These are phyloP conservation scores for Torymus tubicola DNA, from an alignment of 2,888 invertebrate species.

Conservation along the genomic window DNA sequence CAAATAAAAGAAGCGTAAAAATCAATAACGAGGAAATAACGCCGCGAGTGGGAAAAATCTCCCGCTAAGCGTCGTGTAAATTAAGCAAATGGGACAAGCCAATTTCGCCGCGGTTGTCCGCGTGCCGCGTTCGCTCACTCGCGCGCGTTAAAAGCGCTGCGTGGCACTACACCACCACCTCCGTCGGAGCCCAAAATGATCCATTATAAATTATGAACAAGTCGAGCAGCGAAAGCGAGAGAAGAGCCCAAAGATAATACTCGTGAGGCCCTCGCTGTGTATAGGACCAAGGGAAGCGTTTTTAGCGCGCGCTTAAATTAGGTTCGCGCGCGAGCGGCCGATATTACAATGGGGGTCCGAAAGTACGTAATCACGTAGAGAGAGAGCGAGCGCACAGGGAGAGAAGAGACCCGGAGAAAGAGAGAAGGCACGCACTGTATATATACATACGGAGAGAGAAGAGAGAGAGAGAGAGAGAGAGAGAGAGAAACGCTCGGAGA, in stretches of 20 bases:
- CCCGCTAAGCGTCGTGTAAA: slow-evolving; percentile 24
- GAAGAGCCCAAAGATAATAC: slow-evolving; percentile 31
- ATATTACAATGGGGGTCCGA: slow-evolving; percentile 50
- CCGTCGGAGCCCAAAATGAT: slow-evolving; percentile 23
- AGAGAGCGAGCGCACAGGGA: not conserved
- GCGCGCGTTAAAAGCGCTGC: slow-evolving; percentile 13
- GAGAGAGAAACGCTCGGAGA: slow-evolving; percentile 19
- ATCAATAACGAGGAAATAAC: slow-evolving; percentile 35
- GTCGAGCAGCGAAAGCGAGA: slow-evolving; percentile 28
- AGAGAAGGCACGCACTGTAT: not conserved
- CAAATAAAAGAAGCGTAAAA: slow-evolving; percentile 17
- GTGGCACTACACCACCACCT: not conserved
- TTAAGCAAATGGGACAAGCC: slow-evolving; percentile 48
- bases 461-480: not conserved
- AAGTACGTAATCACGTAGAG: slow-evolving; percentile 43
- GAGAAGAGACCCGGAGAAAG: not conserved
- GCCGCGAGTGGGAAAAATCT: slow-evolving; percentile 12
- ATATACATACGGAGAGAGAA: not conserved
- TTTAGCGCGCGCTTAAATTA: slow-evolving; percentile 50
- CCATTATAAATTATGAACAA: slow-evolving; percentile 51
- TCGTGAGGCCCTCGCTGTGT: not conserved
- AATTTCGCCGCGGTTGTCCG: slow-evolving; percentile 30
- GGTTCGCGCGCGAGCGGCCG: slow-evolving; percentile 13
- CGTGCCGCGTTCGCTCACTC: too few relatives aligned
- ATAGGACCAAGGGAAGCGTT: slow-evolving; percentile 19